Evolutionary conservation across 2,888 invertebrate genomes (phyloP), one percentile per base, ranked within the genome.

Genomic region (Drosophila paracracens): DNA sequence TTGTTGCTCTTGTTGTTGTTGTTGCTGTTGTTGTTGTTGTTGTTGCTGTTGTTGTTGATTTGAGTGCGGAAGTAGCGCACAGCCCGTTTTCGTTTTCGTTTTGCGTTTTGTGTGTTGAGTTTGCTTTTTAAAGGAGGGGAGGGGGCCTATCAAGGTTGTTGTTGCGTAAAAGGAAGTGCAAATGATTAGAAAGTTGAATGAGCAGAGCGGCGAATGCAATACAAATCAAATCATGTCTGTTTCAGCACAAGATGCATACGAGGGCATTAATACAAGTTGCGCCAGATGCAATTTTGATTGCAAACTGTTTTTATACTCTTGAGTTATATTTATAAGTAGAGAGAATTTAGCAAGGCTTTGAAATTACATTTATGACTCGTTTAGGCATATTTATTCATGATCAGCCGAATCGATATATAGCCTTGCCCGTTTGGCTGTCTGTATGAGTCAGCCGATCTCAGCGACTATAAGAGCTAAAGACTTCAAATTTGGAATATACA

Each of bases 141-240:
- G 21, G 46, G 73, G 67, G 68, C 79, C 70, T 77, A 89, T 82
- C 86, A 85, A 88, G 90, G 90, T 88, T 85, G 83, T 80, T 88
- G 88, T 85, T 85, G 85, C 90, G 87, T 88, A 85, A 85, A 85
- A 83, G 85, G 85, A 85, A 85, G 85, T 85, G 85, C 89, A 86
- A 85, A 90, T 85, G 89, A 74, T 90, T 85, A 85, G 85, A 85
- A 85, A 85, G 85, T 85, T 78, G 74, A 68, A 66, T 71, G 87
- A 62, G 51, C 66, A 68, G 74, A 68, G 81, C 53, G 59, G 83
- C 64, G 27, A 53, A 63, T 57, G 57, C 54, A 62, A 70, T 66
- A 56, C 51, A 27, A 51, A 62, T 71, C 71, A 50, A 51, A 62
- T 57, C 71, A 43, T 62, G 18, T 35, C n/a, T 54, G 27, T 18